Base-by-base conservation (phyloP, 2,888 invertebrate genomes). In the Netelia inedita region DNA sequence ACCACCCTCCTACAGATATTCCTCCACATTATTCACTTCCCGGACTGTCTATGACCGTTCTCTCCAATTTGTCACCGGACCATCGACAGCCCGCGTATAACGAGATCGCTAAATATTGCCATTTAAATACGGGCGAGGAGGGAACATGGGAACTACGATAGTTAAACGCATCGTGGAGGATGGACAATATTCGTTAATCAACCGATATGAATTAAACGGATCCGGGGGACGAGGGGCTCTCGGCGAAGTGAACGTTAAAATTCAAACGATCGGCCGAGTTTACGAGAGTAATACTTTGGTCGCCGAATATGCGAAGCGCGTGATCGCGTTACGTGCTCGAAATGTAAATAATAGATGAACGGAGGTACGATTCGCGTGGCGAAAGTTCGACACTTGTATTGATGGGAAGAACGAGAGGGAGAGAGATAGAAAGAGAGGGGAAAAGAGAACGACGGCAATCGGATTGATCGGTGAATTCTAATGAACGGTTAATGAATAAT, bases 301-400 rank as follows among this genome's bases (percentile, higher is more conserved):
- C 57, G 10, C 46, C 68, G 46, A 75, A 85, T 85, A 82, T 81
- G 59, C 85, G 85, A 74, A 72, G 53, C 82, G 79, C 81, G 83
- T 76, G 78, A 75, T 79, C 79, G 65, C 55, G 74, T 79, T 82
- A 85, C 85, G 75, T 72, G 82, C 79, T 28, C 66, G 82, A 79
- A 82, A 82, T 72, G 59, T 46, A 72, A 83, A 83, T 83, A 79
- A 83, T 82, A 61, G 41, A 82, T 73, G 66, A 82, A 53, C 72
- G 16, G 14, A 14, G 14, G 46, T 46, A 57, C 53, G 53, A 19
- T 46, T 71, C 65, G 55, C 35, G 59, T 19, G 16, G 55, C 65
- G 19, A 71, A 69, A 50, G 55, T 63, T 74, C 73, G 74, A 83
- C 78, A 50, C 57, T 69, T 74, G 55, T 72, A 73, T 79, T 61